These are phyloP conservation scores for Sinotaia quadrata DNA, from an alignment of 2,888 invertebrate genomes.

Conservation along the genomic window DNA sequence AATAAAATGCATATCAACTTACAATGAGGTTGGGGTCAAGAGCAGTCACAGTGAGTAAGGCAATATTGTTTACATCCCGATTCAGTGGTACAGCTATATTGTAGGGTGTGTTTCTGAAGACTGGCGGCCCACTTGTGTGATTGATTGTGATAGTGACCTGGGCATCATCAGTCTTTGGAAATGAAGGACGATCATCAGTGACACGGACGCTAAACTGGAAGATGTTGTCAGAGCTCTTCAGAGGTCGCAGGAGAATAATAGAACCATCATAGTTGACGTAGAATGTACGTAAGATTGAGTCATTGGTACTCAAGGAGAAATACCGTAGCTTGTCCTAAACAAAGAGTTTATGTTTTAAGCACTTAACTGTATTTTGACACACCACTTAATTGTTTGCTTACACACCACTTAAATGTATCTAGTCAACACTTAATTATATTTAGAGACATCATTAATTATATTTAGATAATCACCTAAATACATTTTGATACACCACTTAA, in stretches of 20 bases:
- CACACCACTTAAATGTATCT: no score
- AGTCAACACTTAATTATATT: no score
- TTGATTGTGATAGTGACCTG: conserved; percentile 51
- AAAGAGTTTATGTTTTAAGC: no score
- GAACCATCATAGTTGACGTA: not conserved
- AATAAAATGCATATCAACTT: conserved; percentile 21
- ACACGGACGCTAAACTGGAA: conserved; percentile 47
- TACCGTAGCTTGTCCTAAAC: no score
- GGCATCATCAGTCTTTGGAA: conserved; percentile 44
- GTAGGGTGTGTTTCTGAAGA: conserved; percentile 36
- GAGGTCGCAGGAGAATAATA: conserved; percentile 10
- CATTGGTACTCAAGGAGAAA: not conserved
- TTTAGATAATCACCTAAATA: no score
- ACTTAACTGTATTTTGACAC: no score
- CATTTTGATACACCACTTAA: no score
- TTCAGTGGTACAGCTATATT: conserved; percentile 36
- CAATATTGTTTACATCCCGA: conserved; percentile 25
- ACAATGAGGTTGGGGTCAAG: conserved; percentile 45
- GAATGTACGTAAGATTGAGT: not conserved
- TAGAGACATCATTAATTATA: no score
- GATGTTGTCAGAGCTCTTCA: not conserved
- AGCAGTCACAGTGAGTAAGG: conserved; percentile 42
- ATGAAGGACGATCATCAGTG: conserved; percentile 51
- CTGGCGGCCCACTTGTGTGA: conserved; percentile 39
- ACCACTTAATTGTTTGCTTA: no score